phyloP scores from a whole-genome alignment of 2,113 vertebrate genomes.

The Todiramphus chloris region DNA sequence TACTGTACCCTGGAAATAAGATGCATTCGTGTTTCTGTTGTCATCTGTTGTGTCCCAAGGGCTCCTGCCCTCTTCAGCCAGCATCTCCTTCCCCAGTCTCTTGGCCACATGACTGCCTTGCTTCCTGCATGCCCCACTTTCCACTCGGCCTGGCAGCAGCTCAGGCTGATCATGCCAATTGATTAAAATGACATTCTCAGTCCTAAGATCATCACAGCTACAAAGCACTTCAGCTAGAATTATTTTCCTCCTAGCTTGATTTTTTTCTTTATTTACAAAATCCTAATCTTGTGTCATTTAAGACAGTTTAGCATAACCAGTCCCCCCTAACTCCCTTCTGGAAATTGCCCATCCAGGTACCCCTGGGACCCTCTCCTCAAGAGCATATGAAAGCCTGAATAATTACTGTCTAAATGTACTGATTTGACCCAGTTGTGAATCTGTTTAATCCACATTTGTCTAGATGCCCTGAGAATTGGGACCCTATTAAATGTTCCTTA shows the following conservation, averaged over 20 bases:
- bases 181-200: conserved; percentile 15
- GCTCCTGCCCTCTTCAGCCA: not conserved
- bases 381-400: conserved; percentile 21
- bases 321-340: not conserved
- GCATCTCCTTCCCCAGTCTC: not conserved
- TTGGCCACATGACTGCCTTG: not conserved
- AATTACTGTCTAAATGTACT: conserved; percentile 61
- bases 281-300: conserved; percentile 4
- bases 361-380: conserved; percentile 25
- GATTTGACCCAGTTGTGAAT: conserved; percentile 66
- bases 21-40: not conserved
- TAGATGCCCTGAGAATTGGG: conserved; percentile 66
- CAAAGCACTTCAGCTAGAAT: not conserved
- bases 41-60: conserved; percentile 17
- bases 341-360: not conserved
- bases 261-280: not conserved
- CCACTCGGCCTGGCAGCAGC: conserved; percentile 14
- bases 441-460: conserved; percentile 65
- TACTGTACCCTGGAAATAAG: not conserved
- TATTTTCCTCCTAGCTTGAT: not conserved
- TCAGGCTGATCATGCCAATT: not conserved
- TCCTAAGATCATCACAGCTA: not conserved
- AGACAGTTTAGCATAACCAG: not conserved
- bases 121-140: conserved; percentile 22
- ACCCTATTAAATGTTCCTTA: conserved; percentile 62